phyloP scores from a whole-genome alignment of 2,888 invertebrate genomes.

The Anthrax anthrax region DNA sequence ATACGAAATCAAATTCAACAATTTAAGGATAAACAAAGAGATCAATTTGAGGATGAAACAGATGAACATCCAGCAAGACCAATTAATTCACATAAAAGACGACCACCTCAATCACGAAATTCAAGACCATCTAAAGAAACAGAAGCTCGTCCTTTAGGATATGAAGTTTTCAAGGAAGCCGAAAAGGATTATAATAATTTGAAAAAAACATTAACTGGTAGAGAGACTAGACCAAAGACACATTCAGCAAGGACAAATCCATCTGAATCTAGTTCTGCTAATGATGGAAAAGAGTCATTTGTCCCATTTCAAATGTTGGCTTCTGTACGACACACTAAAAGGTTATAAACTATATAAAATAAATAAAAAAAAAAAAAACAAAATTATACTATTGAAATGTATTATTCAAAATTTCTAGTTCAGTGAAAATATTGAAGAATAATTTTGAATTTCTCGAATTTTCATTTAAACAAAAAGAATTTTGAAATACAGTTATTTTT shows the following conservation, averaged over 20 bases:
- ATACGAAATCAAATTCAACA: slow-evolving; percentile 28
- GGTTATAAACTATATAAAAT: background rate
- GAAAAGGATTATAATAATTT: slow-evolving; percentile 4
- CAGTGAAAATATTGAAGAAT: too few relatives aligned
- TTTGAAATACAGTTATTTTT: too few relatives aligned
- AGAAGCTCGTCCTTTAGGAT: slow-evolving; percentile 2
- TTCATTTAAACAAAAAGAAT: too few relatives aligned
- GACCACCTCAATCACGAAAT: background rate
- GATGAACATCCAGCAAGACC: slow-evolving; percentile 38
- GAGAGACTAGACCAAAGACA: slow-evolving; percentile 21
- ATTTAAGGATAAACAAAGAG: slow-evolving; percentile 35
- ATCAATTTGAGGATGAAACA: slow-evolving; percentile 36
- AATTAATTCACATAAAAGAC: background rate
- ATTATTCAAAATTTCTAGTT: too few relatives aligned
- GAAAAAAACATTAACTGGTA: slow-evolving; percentile 17
- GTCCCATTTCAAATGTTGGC: slow-evolving; percentile 49
- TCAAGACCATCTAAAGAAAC: background rate
- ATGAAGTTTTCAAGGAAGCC: slow-evolving; percentile 2
- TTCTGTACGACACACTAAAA: slow-evolving; percentile 42
- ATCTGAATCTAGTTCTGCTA: slow-evolving; percentile 10
- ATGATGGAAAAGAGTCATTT: slow-evolving; percentile 35
- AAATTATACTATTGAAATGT: too few relatives aligned
- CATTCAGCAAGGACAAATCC: background rate
- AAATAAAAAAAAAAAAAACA: too few relatives aligned
- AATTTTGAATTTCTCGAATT: too few relatives aligned